Conservation (phyloP, 1,140 invertebrate genomes). For the Periplaneta americana region DNA sequence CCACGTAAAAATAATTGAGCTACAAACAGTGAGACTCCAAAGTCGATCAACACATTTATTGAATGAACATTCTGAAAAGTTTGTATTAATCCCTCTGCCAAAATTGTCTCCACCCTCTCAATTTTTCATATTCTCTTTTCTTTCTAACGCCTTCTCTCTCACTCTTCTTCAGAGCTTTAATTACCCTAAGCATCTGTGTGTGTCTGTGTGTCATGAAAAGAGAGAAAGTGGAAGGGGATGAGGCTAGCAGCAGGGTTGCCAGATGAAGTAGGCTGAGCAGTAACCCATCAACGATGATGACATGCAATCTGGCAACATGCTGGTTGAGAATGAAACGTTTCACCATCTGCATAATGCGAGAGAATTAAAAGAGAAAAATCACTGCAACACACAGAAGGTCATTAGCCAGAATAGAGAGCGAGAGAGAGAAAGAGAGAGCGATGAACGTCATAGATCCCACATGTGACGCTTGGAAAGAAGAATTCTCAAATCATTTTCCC, state of each 20-base stretch:
- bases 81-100: background rate
- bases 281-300: constrained; percentile 12
- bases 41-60: background rate
- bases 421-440: background rate
- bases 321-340: background rate
- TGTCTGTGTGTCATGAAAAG: background rate
- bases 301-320: constrained; percentile 13
- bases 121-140: background rate
- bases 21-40: background rate
- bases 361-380: constrained; percentile 13
- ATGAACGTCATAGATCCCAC: background rate
- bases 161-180: background rate
- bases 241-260: background rate
- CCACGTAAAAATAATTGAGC: no score
- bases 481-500: background rate
- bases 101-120: background rate
- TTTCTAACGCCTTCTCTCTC: background rate
- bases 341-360: constrained; percentile 8
- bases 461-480: background rate
- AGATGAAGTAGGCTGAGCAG: background rate
- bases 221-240: background rate
- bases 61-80: background rate
- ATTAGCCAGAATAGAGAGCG: background rate
- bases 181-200: background rate
- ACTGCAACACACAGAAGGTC: background rate